These are phyloP conservation scores for Trinectes maculatus DNA, from an alignment of 2,113 vertebrate species.

Conservation along the genomic window DNA sequence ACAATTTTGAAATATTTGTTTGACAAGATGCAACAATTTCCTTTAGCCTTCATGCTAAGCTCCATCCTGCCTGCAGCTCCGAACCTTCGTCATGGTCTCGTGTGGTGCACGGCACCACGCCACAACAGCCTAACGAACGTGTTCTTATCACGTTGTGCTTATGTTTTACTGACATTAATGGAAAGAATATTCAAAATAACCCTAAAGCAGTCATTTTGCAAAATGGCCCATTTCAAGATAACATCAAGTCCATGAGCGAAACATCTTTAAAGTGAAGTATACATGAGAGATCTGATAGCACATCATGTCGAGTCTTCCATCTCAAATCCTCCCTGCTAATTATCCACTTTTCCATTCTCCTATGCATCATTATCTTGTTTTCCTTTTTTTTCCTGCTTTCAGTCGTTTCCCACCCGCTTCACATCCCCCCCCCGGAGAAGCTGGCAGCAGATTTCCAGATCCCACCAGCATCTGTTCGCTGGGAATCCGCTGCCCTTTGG, in stretches of 20 bases:
- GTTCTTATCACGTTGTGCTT: no score
- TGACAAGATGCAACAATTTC: neutral
- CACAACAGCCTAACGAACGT: no score
- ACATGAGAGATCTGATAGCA: neutral
- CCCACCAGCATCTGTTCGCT: conserved; percentile 62
- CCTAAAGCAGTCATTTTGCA: no score
- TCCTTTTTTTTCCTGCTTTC: conserved; percentile 47
- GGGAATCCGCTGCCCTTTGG: conserved; percentile 82
- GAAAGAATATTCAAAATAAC: no score
- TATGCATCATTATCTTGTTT: conserved; percentile 19
- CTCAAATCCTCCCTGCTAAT: conserved; percentile 6
- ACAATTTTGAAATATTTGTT: neutral
- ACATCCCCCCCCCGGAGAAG: conserved; percentile 65
- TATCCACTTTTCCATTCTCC: neutral
- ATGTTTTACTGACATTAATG: no score
- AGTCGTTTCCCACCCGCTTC: conserved; percentile 55
- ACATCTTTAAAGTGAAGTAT: no score
- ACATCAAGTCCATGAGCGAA: no score
- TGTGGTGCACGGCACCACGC: no score
- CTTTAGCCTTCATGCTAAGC: neutral
- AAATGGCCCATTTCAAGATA: no score
- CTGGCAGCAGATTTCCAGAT: conserved; percentile 60
- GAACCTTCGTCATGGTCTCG: no score
- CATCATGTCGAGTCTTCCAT: neutral
- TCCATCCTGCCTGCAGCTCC: neutral